Evolutionary conservation across 2,113 vertebrate species (phyloP).

Genomic region (Cyanoderma ruficeps): DNA sequence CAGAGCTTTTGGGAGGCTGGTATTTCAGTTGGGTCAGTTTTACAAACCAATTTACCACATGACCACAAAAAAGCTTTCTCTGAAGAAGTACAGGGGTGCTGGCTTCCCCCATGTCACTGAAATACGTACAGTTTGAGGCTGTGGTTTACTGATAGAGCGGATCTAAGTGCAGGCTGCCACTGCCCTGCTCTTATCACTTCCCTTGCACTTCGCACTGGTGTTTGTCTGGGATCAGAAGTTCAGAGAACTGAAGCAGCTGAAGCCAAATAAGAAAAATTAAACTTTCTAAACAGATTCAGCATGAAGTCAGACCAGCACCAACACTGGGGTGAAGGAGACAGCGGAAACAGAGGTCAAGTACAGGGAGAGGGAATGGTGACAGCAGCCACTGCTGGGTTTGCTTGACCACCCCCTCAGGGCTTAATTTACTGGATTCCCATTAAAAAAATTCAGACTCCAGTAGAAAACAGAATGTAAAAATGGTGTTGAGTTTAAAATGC

Average conservation of each 20-base stretch:
- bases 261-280: neutral
- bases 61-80: neutral
- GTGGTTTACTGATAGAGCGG: conserved; percentile 10
- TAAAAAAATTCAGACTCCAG: neutral
- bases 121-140: neutral
- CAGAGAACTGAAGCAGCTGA: conserved; percentile 1
- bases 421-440: neutral
- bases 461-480: neutral
- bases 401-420: neutral
- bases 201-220: neutral
- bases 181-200: neutral
- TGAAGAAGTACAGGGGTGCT: neutral
- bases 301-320: neutral
- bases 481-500: neutral
- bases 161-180: neutral
- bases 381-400: neutral
- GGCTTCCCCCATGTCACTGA: neutral
- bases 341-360: neutral
- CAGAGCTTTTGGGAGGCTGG: neutral
- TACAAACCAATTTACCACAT: neutral
- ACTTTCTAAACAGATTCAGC: neutral
- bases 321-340: neutral
- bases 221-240: neutral
- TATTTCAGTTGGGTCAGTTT: conserved; percentile 29
- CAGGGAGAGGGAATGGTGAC: neutral